Evolutionary conservation across 2,113 vertebrate species (phyloP), one percentile per base, ranked within the genome.

Genomic region (Progne subis): DNA sequence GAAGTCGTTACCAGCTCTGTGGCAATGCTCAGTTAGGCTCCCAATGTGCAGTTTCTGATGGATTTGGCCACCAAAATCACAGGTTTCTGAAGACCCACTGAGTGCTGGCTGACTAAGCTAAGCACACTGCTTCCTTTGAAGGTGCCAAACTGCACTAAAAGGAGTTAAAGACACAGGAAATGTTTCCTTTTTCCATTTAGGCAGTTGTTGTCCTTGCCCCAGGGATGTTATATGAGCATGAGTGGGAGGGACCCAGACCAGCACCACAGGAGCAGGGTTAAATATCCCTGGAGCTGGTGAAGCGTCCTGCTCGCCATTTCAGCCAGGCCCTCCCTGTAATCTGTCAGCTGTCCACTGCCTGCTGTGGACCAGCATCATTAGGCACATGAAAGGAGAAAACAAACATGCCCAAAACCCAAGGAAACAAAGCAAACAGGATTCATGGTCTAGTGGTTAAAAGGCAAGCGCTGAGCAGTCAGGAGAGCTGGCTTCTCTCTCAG

Each of bases 381-480:
- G 88, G 56, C 75, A 90, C 96, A 96, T 90, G 86, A 96, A 96
- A 97, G 95, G 29, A 65, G 69, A 93, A 93, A 95, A 92, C 72
- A 96, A 96, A 92, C 92, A 92, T 23, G 47, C 64, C 52, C 55
- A 84, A 91, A 96, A 52, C 43, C 60, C 86, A 64, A 83, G 95
- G 82, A 95, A 93, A 81, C 87, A 95, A 92, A 92, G 94, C 86
- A 94, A 96, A 95, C 86, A 95, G 95, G 96, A 97, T 97, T 96
- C 94, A 94, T 82, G 95, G 82, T 97, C 93, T 75, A 41, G 69
- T 76, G 77, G 76, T 96, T 95, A 94, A 92, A 96, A 88, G 77
- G 60, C 68, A 81, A 90, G 52, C 0, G 0, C 63, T 59, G 68
- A 55, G 31, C 57, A 75, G 32, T 12, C 43, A 43, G 76, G 60